Evolutionary conservation across 2,888 invertebrate species (phyloP).

Genomic region (Phytoseiulus persimilis): DNA sequence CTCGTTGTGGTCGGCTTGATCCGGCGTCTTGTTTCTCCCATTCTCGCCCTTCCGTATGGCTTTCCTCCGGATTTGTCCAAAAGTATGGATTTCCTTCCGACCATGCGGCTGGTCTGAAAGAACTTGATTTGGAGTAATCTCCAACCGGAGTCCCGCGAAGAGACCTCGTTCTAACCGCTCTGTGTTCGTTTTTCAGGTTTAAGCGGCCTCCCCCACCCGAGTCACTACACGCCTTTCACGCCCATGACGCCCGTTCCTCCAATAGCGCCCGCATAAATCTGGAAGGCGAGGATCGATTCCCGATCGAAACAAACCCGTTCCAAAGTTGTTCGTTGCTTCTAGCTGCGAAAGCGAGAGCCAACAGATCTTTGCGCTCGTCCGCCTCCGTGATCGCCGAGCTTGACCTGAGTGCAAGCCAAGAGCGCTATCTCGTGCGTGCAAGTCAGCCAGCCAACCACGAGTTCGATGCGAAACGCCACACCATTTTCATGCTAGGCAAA

Average conservation of each 20-base stretch:
- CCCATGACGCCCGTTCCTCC: conserved; percentile 36
- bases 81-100: not conserved
- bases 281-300: not conserved
- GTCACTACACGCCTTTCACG: conserved; percentile 33
- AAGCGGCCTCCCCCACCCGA: conserved; percentile 32
- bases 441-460: no score
- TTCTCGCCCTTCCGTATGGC: not conserved
- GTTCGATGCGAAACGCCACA: no score
- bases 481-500: no score
- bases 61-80: not conserved
- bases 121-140: no score
- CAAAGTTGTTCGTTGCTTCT: not conserved
- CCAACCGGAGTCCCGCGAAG: not conserved
- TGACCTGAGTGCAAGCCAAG: no score
- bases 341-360: not conserved
- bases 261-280: conserved; percentile 23
- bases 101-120: no score
- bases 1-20: not conserved
- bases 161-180: not conserved
- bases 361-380: not conserved
- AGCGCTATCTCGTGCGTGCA: no score
- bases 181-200: not conserved
- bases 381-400: not conserved
- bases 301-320: not conserved
- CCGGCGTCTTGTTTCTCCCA: not conserved